Evolutionary conservation across 2,888 invertebrate species (phyloP), one percentile per base, ranked within the genome.

Genomic region (Aproaerema taeniolella): DNA sequence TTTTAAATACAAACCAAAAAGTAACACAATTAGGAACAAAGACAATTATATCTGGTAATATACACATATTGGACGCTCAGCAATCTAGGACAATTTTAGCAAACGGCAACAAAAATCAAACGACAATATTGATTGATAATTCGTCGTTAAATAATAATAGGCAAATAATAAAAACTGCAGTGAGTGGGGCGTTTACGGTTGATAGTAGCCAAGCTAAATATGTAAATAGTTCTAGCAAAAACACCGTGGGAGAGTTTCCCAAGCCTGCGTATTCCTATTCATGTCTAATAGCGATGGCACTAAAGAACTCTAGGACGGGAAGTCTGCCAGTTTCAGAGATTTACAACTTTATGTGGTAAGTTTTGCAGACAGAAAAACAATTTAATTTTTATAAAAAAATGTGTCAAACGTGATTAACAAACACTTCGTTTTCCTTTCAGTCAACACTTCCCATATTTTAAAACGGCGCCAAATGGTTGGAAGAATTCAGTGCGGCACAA

Each of bases 401-500:
- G 4, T 33, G 20, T 13, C 9, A 10, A 11, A 12, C 6, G n/a
- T 31, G 3, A 14, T 7, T 17, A n/a, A 4, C 7, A 11, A 17
- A 12, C 9, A 15, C 56, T 48, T 57, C 47, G 49, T 47, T 12
- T 13, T 42, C 3, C 41, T 90, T 91, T 46, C 88, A 95, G 95
- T 74, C 95, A 97, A 78, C 97, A 99, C 75, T 99, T 99, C 71
- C 99, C 99, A 0, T 99, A 98, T 76, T 99, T 99, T 76, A 97
- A 97, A 85, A 98, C 97, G 1, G 99, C 99, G 7, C 98, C 98
- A 13, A 96, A 94, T 68, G 98, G 98, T 10, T 99, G 99, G 99
- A 99, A 99, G 83, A 99, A 99, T 74, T 98, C 98, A 2, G 98
- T 99, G 1, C 89, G 99, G 53, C 99, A 99, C 74, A 99, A 99